Conservation (phyloP, 2,888 invertebrate genomes). For the Adelognathus sp. region DNA sequence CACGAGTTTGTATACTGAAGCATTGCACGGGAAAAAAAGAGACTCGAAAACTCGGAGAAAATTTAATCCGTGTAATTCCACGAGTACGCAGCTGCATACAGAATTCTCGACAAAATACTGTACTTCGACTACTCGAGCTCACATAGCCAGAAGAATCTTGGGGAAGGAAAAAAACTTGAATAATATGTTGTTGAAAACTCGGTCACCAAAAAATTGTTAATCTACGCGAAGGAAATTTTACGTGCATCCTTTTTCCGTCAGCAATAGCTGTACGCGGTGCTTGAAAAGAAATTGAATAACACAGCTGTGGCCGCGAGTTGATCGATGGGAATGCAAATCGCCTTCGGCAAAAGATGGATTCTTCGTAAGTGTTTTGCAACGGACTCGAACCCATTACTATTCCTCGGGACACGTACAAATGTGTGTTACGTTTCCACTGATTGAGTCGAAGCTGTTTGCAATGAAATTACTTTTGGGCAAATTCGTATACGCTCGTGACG, state of each 20-base stretch:
- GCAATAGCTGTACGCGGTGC: not conserved
- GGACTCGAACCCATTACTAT: conserved; percentile 1
- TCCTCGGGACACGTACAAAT: not conserved
- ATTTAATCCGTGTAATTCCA: conserved; percentile 41
- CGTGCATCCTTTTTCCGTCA: too few species aligned
- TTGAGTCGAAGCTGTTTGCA: conserved; percentile 22
- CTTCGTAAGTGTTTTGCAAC: not conserved
- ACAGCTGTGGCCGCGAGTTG: not conserved
- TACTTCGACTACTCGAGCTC: not conserved
- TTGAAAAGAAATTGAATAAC: not conserved
- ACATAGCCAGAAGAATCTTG: too few species aligned
- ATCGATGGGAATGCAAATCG: conserved; percentile 20
- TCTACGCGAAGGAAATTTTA: too few species aligned
- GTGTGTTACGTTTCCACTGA: conserved; percentile 15
- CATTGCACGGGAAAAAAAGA: conserved; percentile 31
- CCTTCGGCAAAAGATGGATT: not conserved
- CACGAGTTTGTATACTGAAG: conserved; percentile 10
- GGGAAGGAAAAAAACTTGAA: too few species aligned
- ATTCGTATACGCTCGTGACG: not conserved
- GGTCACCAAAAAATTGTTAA: too few species aligned
- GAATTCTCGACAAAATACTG: conserved; percentile 6
- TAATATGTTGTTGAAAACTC: too few species aligned
- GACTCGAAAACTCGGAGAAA: conserved; percentile 21
- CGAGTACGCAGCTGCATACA: conserved; percentile 31
- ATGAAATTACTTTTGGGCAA: conserved; percentile 13